phyloP scores from a whole-genome alignment of 1,140 invertebrate genomes.

The Drosophila watanabei region DNA sequence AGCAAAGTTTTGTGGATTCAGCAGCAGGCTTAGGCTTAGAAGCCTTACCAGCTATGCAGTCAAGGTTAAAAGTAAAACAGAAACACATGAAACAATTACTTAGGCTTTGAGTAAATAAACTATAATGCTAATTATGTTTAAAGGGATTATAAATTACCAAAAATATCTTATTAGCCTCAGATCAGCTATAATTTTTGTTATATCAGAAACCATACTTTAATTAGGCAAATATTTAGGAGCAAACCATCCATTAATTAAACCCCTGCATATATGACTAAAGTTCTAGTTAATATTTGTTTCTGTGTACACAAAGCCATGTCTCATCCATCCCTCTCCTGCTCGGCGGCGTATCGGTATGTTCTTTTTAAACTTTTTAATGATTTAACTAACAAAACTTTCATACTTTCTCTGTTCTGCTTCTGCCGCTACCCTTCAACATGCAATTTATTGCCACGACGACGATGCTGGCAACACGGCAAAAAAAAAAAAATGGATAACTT shows the following conservation, averaged over 20 bases:
- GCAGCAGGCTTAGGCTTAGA: conserved; percentile 24
- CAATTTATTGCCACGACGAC: conserved; percentile 71
- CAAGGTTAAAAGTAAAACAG: conserved; percentile 8
- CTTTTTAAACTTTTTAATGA: conserved; percentile 85
- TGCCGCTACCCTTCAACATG: conserved; percentile 55
- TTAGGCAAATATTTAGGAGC: not conserved
- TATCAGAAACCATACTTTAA: not conserved
- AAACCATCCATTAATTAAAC: not conserved
- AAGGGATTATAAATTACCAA: not conserved
- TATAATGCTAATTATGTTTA: not conserved
- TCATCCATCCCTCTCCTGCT: not conserved
- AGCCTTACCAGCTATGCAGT: conserved; percentile 28
- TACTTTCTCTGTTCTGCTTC: conserved; percentile 54
- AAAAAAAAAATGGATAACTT: conserved; percentile 60
- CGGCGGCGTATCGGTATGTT: conserved; percentile 53
- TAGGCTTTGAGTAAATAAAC: not conserved
- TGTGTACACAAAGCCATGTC: conserved; percentile 21
- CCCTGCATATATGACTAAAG: not conserved
- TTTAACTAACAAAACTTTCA: conserved; percentile 85
- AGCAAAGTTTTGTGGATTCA: conserved; percentile 54
- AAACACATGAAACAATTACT: not conserved
- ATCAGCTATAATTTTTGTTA: not conserved
- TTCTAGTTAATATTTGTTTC: conserved; percentile 5
- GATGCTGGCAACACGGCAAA: conserved; percentile 24
- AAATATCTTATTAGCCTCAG: not conserved